A percentile compares a stretch with the other conserved stretches of the same genome.
Evolutionary conservation across 2,113 vertebrate genomes (phyloP).

Genomic region (Alaudala cheleensis): DNA sequence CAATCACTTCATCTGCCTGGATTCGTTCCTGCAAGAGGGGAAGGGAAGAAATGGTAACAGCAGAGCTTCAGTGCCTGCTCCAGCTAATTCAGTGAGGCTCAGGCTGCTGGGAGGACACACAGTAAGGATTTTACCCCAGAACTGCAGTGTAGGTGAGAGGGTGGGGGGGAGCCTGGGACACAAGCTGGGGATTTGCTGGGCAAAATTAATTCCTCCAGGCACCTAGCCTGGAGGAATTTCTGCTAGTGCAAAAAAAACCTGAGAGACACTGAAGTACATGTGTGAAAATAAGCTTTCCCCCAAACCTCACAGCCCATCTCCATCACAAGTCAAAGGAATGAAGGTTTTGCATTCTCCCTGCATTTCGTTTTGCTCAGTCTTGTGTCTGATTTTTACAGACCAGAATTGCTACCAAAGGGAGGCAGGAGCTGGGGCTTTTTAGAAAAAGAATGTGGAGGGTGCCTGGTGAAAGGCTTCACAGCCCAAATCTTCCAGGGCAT

Average conservation of each 20-base stretch:
- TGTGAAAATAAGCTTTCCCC: not conserved
- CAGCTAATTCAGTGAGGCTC: not conserved
- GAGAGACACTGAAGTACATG: not conserved
- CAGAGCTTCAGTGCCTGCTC: not conserved
- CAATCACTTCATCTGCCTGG: slow-evolving; percentile 93
- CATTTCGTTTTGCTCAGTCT: not conserved
- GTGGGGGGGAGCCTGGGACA: not conserved
- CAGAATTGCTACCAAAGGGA: not conserved
- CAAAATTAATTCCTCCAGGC: not conserved
- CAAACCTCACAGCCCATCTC: rapidly evolving
- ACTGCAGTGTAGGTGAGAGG: not conserved
- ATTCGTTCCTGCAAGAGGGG: slow-evolving; percentile 84
- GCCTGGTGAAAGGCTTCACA: not conserved
- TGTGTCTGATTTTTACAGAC: not conserved
- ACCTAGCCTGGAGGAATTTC: not conserved
- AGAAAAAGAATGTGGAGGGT: not conserved
- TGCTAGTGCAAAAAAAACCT: not conserved
- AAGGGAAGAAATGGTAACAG: not conserved
- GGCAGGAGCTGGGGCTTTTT: not conserved
- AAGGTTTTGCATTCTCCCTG: not conserved
- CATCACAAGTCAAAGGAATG: not conserved
- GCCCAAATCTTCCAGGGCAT: not conserved
- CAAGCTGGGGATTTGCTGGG: not conserved
- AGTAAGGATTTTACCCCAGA: not conserved
- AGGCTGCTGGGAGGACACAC: not conserved